Conservation (phyloP, 1,140 invertebrate genomes). For the Monochamus saltuarius region DNA sequence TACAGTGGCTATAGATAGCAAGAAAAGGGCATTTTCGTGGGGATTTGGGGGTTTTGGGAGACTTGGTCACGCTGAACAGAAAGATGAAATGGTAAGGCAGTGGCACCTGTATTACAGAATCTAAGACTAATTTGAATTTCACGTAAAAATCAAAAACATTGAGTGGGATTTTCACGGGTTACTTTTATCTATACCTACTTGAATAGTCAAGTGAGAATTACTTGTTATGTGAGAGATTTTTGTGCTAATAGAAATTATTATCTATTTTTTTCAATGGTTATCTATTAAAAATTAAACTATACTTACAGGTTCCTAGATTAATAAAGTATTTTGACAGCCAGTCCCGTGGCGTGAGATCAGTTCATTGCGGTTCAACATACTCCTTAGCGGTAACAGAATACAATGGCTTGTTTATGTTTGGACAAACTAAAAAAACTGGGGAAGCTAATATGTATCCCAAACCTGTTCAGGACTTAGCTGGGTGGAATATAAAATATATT, state of each 20-base stretch:
- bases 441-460: constrained; percentile 97
- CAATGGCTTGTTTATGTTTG: constrained; percentile 79
- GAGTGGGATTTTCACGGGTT: too few species aligned
- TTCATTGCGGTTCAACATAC: constrained; percentile 84
- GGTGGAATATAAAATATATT: constrained; percentile 85
- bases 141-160: too few species aligned
- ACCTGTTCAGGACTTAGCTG: constrained; percentile 86
- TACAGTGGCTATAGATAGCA: constrained; percentile 84
- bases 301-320: constrained; percentile 73
- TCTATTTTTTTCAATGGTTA: not conserved
- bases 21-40: constrained; percentile 88
- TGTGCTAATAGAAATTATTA: not conserved
- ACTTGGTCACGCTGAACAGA: constrained; percentile 87
- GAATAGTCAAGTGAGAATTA: too few species aligned
- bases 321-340: constrained; percentile 87
- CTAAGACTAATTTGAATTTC: too few species aligned
- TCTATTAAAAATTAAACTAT: constrained; percentile 9
- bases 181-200: too few species aligned
- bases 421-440: constrained; percentile 87
- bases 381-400: constrained; percentile 80
- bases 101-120: too few species aligned
- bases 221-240: not conserved
- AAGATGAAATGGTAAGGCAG: constrained; percentile 70
- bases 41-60: constrained; percentile 93
- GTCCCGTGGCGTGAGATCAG: constrained; percentile 74